phyloP scores from a whole-genome alignment of 2,888 invertebrate genomes.

The Octodonta nipae region DNA sequence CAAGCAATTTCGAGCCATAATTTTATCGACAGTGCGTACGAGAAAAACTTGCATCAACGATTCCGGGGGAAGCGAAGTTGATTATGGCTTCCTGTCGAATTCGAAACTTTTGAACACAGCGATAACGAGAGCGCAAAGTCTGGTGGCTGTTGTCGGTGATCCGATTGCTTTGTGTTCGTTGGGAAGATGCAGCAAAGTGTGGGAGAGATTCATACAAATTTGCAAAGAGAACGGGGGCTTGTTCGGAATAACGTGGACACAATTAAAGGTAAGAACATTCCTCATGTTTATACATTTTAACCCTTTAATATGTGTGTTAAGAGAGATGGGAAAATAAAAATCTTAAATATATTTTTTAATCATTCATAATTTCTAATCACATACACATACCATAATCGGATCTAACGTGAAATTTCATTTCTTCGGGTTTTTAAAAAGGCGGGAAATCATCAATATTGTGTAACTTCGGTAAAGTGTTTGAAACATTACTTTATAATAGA shows the following conservation, averaged over 20 bases:
- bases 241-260: constrained; percentile 58
- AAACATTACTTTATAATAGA: no score
- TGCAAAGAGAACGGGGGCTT: constrained; percentile 58
- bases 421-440: no score
- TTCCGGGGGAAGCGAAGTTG: constrained; percentile 46
- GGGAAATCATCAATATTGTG: no score
- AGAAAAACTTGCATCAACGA: constrained; percentile 51
- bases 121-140: constrained; percentile 65
- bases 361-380: no score
- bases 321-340: no score
- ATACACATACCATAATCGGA: no score
- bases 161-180: constrained; percentile 69
- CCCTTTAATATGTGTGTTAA: no score
- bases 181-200: constrained; percentile 66
- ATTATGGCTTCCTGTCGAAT: constrained; percentile 72
- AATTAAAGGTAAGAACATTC: constrained; percentile 40
- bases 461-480: no score
- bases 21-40: constrained; percentile 66
- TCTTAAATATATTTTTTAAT: no score
- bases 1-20: constrained; percentile 72
- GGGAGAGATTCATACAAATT: constrained; percentile 64
- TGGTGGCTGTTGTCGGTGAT: constrained; percentile 75
- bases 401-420: no score
- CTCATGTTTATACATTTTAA: no score
- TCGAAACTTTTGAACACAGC: constrained; percentile 72